A percentile compares a stretch with the other conserved stretches of the same genome.
These are phyloP conservation scores for Zapornia atra DNA, from an alignment of 2,113 vertebrate species.

Conservation along the genomic window DNA sequence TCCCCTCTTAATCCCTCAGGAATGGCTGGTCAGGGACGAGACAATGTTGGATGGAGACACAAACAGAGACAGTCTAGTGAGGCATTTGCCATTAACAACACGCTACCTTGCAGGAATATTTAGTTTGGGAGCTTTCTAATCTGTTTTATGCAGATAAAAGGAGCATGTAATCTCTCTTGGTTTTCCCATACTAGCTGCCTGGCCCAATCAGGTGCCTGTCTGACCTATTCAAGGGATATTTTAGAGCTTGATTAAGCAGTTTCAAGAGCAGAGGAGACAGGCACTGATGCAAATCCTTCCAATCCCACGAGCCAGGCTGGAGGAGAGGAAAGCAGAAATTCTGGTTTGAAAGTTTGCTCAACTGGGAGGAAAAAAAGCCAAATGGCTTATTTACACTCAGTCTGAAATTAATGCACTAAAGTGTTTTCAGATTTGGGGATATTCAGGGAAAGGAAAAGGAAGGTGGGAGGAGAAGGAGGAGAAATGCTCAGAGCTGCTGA, in stretches of 20 bases:
- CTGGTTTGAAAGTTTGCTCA: background rate
- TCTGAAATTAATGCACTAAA: background rate
- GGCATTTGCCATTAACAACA: background rate
- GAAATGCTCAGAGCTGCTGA: background rate
- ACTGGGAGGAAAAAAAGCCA: background rate
- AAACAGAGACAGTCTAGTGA: background rate
- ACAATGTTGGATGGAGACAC: background rate
- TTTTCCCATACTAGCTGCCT: background rate
- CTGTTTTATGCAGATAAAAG: background rate
- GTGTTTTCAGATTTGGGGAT: background rate
- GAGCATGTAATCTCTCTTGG: background rate
- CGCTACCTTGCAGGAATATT: background rate
- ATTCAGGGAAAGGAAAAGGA: background rate
- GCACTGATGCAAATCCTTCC: background rate
- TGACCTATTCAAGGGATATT: background rate
- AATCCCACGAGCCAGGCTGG: background rate
- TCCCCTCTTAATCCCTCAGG: background rate
- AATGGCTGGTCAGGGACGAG: background rate
- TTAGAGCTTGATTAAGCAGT: background rate
- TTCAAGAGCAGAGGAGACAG: background rate
- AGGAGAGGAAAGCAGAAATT: background rate
- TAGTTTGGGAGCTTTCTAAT: background rate
- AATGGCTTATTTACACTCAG: background rate
- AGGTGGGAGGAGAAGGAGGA: background rate
- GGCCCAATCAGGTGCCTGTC: background rate